Evolutionary conservation across 2,888 invertebrate genomes (phyloP).

Genomic region (Serrognathus titanus): DNA sequence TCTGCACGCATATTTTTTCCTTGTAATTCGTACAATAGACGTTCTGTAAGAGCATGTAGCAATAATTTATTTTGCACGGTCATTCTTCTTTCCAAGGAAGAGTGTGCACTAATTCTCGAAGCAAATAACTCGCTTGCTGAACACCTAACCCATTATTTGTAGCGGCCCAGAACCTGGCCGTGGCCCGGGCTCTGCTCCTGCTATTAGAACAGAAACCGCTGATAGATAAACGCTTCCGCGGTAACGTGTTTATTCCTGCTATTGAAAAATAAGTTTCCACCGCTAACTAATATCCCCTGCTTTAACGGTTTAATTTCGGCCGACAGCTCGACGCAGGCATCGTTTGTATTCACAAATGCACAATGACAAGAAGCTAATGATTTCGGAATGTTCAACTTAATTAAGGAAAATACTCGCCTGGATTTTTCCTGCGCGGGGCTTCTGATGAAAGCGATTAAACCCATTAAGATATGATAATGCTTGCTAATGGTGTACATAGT

Average conservation of each 20-base stretch:
- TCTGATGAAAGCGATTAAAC: too few relatives aligned
- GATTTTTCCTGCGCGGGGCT: too few relatives aligned
- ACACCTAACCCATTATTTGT: slow-evolving; percentile 34
- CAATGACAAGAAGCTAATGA: too few relatives aligned
- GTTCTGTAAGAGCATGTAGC: neutral
- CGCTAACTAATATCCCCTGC: slow-evolving; percentile 17
- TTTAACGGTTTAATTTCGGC: slow-evolving; percentile 17
- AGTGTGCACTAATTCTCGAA: slow-evolving; percentile 28
- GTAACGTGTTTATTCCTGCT: slow-evolving; percentile 44
- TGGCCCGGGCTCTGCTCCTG: neutral
- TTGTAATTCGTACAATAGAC: too few relatives aligned
- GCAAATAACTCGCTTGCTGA: slow-evolving; percentile 32
- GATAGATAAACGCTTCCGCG: slow-evolving; percentile 40
- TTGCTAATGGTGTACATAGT: too few relatives aligned
- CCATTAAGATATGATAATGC: too few relatives aligned
- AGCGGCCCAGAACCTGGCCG: slow-evolving; percentile 18
- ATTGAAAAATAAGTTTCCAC: slow-evolving; percentile 38
- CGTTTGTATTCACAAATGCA: slow-evolving; percentile 11
- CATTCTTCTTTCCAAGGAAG: slow-evolving; percentile 27
- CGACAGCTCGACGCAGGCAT: slow-evolving; percentile 2
- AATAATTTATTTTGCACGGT: slow-evolving; percentile 23
- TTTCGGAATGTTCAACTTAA: too few relatives aligned
- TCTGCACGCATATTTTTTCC: too few relatives aligned
- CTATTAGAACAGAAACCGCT: slow-evolving; percentile 41
- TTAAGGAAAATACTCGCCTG: too few relatives aligned